Evolutionary conservation across 2,797 vertebrate species (phyloP).

Genomic region (Pseudochirops corinnae): DNA sequence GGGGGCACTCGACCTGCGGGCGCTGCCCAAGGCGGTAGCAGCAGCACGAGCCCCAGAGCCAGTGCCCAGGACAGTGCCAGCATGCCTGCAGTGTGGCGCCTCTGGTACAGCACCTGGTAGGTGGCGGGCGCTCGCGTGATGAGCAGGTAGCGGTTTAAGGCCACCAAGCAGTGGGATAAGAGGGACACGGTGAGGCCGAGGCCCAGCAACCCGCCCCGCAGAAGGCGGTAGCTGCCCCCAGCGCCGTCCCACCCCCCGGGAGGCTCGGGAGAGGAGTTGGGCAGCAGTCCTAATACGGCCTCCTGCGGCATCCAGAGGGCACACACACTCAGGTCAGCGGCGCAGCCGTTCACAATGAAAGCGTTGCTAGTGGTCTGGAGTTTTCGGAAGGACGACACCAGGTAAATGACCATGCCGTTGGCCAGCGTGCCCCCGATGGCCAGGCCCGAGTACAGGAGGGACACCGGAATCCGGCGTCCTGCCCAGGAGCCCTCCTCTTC

Average conservation of each 20-base stretch:
- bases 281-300: slow-evolving; percentile 87
- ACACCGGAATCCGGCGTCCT: slow-evolving; percentile 87
- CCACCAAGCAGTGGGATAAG: slow-evolving; percentile 91
- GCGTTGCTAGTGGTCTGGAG: slow-evolving; percentile 92
- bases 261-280: slow-evolving; percentile 76
- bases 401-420: slow-evolving; percentile 91
- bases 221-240: slow-evolving; percentile 82
- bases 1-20: slow-evolving; percentile 71
- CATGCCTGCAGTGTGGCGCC: slow-evolving; percentile 89
- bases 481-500: slow-evolving; percentile 84
- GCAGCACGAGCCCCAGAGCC: slow-evolving; percentile 85
- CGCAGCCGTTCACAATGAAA: slow-evolving; percentile 92
- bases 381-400: slow-evolving; percentile 91
- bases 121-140: slow-evolving; percentile 91
- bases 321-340: slow-evolving; percentile 90
- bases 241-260: slow-evolving; percentile 70
- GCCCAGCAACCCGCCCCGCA: slow-evolving; percentile 87
- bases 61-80: slow-evolving; percentile 89
- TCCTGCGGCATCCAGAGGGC: slow-evolving; percentile 94
- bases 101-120: slow-evolving; percentile 91
- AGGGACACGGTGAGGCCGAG: slow-evolving; percentile 91
- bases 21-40: slow-evolving; percentile 86
- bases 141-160: slow-evolving; percentile 91
- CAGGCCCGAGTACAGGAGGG: slow-evolving; percentile 87
- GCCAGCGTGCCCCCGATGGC: slow-evolving; percentile 89